A percentile compares a stretch with the other conserved stretches of the same genome.
phyloP scores from a whole-genome alignment of 2,888 invertebrate genomes.

The Meghimatium bilineatum region DNA sequence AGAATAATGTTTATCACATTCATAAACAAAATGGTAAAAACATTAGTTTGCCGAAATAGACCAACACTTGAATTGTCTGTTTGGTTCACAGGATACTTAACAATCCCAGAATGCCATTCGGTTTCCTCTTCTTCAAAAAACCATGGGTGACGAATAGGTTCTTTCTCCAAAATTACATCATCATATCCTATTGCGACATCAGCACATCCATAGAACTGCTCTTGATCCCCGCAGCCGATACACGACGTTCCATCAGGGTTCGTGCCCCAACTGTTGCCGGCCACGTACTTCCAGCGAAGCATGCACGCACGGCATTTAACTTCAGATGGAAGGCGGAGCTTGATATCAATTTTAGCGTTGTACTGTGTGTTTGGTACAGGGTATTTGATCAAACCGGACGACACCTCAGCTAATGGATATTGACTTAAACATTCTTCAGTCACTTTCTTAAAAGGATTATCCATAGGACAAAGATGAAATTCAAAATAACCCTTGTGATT shows the following conservation, averaged over 20 bases:
- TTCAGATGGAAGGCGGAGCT: slow-evolving; percentile 58
- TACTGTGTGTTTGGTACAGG: slow-evolving; percentile 51
- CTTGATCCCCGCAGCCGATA: slow-evolving; percentile 68
- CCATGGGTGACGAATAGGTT: slow-evolving; percentile 46
- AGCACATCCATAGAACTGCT: slow-evolving; percentile 71
- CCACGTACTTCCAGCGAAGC: slow-evolving; percentile 71
- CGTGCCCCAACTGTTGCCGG: slow-evolving; percentile 70
- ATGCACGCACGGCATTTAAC: slow-evolving; percentile 64
- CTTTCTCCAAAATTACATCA: slow-evolving; percentile 47
- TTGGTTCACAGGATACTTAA: neutral
- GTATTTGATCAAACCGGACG: slow-evolving; percentile 55
- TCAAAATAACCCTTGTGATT: slow-evolving; percentile 75
- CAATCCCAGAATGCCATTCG: slow-evolving; percentile 50
- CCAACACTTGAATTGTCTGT: neutral
- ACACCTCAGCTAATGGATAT: slow-evolving; percentile 56
- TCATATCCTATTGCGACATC: slow-evolving; percentile 67
- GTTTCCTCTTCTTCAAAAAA: slow-evolving; percentile 40
- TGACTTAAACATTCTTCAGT: slow-evolving; percentile 71
- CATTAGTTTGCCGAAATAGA: neutral
- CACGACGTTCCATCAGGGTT: slow-evolving; percentile 59
- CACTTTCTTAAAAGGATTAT: slow-evolving; percentile 56
- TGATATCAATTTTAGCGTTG: slow-evolving; percentile 53
- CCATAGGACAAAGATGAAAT: slow-evolving; percentile 68
- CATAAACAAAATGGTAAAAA: neutral
- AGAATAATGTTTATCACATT: neutral